These are phyloP conservation scores for Papilio helenus DNA, from an alignment of 1,140 invertebrate species.

Conservation along the genomic window DNA sequence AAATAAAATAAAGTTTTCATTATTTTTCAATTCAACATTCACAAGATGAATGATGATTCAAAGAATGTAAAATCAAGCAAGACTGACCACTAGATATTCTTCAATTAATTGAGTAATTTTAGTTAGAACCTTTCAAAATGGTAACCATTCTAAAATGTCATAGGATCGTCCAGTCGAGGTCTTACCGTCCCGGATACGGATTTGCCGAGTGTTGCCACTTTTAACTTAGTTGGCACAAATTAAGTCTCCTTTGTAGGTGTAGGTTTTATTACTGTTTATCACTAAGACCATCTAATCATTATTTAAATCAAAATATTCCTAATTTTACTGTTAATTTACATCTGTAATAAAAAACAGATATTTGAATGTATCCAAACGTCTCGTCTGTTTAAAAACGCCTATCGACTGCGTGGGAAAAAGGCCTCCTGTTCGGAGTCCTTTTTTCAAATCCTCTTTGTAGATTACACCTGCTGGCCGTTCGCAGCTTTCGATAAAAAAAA, in stretches of 20 bases:
- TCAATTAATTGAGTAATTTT: background rate
- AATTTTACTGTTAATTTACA: slow-evolving; percentile 36
- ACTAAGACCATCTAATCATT: background rate
- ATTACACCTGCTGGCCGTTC: slow-evolving; percentile 80
- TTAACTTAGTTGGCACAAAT: background rate
- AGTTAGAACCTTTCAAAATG: slow-evolving; percentile 18
- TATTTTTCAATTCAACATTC: too few relatives aligned
- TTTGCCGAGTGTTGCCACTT: background rate
- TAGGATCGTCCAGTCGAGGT: slow-evolving; percentile 8
- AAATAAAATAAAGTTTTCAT: too few relatives aligned
- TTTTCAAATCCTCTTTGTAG: slow-evolving; percentile 77
- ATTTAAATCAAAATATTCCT: background rate
- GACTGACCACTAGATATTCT: background rate
- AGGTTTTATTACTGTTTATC: background rate
- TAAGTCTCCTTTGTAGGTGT: background rate
- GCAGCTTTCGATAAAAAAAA: slow-evolving; percentile 80
- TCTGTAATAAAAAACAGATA: slow-evolving; percentile 34
- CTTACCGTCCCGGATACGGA: slow-evolving; percentile 5
- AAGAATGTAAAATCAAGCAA: background rate
- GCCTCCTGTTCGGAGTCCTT: slow-evolving; percentile 77
- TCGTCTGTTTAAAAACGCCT: slow-evolving; percentile 55
- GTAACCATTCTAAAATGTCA: slow-evolving; percentile 36
- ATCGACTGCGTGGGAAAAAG: slow-evolving; percentile 78
- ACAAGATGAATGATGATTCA: background rate
- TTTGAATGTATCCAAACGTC: slow-evolving; percentile 43